These are phyloP conservation scores for Pseudopipra pipra DNA, from an alignment of 2,113 vertebrate genomes.

Conservation along the genomic window DNA sequence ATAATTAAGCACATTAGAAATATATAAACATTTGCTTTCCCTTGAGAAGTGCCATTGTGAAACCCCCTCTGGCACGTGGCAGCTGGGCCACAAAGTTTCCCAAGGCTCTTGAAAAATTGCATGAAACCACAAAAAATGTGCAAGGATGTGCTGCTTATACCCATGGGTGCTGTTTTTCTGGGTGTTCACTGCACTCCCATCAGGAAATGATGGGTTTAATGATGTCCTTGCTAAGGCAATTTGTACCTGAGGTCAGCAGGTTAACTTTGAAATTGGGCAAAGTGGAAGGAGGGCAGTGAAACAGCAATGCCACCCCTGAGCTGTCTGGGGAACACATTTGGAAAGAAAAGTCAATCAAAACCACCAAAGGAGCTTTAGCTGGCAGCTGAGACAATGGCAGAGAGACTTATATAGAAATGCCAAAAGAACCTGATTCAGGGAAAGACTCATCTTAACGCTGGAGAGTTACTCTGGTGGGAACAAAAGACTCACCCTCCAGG, in stretches of 20 bases:
- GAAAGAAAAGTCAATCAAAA: slow-evolving; percentile 41
- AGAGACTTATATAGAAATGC: slow-evolving; percentile 1
- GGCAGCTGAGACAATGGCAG: slow-evolving; percentile 26
- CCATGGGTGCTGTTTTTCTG: not conserved
- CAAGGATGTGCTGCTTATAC: not conserved
- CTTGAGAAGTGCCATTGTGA: not conserved
- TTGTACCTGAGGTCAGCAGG: slow-evolving; percentile 19
- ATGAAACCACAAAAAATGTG: not conserved
- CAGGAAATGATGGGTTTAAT: slow-evolving; percentile 18
- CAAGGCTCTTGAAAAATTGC: not conserved
- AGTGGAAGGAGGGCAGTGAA: slow-evolving; percentile 1
- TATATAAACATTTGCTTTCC: not conserved
- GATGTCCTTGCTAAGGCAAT: slow-evolving; percentile 25
- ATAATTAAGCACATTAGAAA: not conserved
- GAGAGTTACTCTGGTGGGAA: slow-evolving; percentile 35
- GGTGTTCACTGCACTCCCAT: not conserved
- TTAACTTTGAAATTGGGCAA: slow-evolving; percentile 30
- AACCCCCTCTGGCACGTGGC: not conserved
- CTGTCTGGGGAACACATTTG: not conserved
- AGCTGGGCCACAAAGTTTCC: not conserved
- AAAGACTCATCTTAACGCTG: slow-evolving; percentile 15
- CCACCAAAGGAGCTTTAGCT: not conserved
- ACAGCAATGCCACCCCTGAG: not conserved
- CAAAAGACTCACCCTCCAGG: slow-evolving; percentile 20
- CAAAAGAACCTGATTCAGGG: not conserved